Base-by-base conservation (phyloP, 2,888 invertebrate genomes). In the Scelioninae gen. 1 region DNA sequence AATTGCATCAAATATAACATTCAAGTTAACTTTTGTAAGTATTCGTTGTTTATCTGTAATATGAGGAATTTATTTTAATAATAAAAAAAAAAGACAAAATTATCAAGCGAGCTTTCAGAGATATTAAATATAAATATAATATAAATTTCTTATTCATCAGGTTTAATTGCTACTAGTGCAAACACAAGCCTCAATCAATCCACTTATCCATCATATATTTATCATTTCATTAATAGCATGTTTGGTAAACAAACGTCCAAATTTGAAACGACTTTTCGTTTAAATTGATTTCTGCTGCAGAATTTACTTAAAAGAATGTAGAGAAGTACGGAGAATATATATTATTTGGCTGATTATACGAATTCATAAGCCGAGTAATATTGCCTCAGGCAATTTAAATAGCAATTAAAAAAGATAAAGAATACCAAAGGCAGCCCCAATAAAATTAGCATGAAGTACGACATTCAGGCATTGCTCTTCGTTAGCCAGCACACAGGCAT, bases 371-470 rank as follows among this genome's bases (percentile, higher is more conserved):
- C 80, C 74, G 45, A 77, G 84, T 75, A 82, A 69, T 80, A 77
- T 83, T 77, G 83, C 81, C 76, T 74, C 79, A 75, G 75, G 87
- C 87, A 86, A 88, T 88, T 88, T 86, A 89, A 89, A 88, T 88
- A 87, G 87, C 85, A 87, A 86, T 85, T 88, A 86, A 86, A 86
- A 87, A 86, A 86, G 86, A 87, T 87, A 85, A 87, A 87, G 85
- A 87, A 87, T 87, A 81, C 86, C 84, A 84, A 89, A 87, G 83
- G 88, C 86, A 85, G 86, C 85, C 79, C 86, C 89, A 89, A 90
- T 88, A 88, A 89, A 89, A 91, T 89, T 90, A 90, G 89, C 88
- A 87, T 86, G 87, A 88, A 86, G 88, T 88, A 89, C 87, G 86
- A 87, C 84, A 82, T 84, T 69, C 84, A 82, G 80, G 82, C 82